A percentile compares a stretch with the other conserved stretches of the same genome.
Evolutionary conservation across 2,113 vertebrate genomes (phyloP).

Genomic region (Oreochromis niloticus): DNA sequence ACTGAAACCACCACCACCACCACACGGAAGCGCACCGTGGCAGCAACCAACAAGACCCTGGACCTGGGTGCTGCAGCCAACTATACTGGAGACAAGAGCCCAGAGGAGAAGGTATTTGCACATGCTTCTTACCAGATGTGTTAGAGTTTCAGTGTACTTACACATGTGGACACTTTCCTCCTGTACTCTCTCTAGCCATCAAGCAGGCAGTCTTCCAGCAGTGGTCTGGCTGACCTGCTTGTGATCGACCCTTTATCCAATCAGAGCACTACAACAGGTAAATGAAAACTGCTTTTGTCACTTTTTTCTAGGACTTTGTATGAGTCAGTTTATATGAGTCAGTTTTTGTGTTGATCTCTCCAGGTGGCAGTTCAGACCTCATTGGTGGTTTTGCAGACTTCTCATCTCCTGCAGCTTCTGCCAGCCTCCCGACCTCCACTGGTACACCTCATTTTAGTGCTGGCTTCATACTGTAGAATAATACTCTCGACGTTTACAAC

Average conservation of each 20-base stretch:
- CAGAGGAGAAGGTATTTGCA: slow-evolving; percentile 68
- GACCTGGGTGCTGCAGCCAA: slow-evolving; percentile 95
- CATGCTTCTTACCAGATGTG: background rate
- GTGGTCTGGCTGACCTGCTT: slow-evolving; percentile 85
- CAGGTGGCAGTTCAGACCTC: slow-evolving; percentile 83
- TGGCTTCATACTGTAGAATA: background rate
- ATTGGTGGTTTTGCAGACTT: slow-evolving; percentile 96
- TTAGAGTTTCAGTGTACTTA: background rate
- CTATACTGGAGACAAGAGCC: slow-evolving; percentile 91
- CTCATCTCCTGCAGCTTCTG: slow-evolving; percentile 83
- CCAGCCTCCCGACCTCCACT: slow-evolving; percentile 78
- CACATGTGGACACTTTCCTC: background rate
- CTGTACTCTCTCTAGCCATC: slow-evolving; percentile 52
- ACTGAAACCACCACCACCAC: slow-evolving; percentile 83
- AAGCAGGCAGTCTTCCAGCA: slow-evolving; percentile 73
- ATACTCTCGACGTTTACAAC: background rate
- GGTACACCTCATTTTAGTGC: slow-evolving; percentile 64
- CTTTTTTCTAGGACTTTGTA: background rate
- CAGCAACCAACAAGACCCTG: slow-evolving; percentile 87
- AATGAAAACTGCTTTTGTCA: background rate
- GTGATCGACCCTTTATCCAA: slow-evolving; percentile 76
- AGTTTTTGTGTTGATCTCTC: slow-evolving; percentile 5
- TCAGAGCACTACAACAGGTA: slow-evolving; percentile 72
- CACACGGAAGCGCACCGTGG: slow-evolving; percentile 87
- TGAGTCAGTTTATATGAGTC: background rate